phyloP scores from a whole-genome alignment of 2,113 vertebrate species.

The Lonchura striata region DNA sequence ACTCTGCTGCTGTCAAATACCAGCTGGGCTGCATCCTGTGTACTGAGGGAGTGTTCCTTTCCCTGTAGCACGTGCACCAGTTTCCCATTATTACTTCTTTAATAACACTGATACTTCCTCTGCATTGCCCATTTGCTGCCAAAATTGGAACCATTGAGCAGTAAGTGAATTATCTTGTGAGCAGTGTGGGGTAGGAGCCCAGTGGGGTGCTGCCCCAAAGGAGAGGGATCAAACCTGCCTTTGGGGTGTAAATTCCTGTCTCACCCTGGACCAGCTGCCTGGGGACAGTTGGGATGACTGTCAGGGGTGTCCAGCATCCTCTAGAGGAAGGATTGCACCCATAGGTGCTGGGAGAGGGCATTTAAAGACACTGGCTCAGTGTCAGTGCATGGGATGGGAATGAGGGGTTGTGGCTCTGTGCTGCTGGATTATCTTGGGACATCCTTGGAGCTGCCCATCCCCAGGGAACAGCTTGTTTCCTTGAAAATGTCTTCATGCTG shows the following conservation, averaged over 20 bases:
- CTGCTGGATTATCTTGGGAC: background rate
- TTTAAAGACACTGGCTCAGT: rapidly evolving
- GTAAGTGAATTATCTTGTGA: conserved; percentile 33
- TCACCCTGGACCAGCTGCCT: background rate
- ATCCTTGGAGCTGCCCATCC: background rate
- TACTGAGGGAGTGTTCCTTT: background rate
- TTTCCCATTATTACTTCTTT: conserved; percentile 65
- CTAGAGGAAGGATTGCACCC: background rate
- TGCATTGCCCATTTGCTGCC: conserved; percentile 57
- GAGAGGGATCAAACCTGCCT: background rate
- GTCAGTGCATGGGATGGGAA: background rate
- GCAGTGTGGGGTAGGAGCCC: background rate
- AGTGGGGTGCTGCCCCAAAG: background rate
- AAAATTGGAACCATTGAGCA: conserved; percentile 59
- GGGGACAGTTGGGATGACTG: background rate
- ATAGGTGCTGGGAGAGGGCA: background rate
- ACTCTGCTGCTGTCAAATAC: background rate
- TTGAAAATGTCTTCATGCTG: background rate
- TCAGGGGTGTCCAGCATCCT: background rate
- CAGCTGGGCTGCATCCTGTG: background rate
- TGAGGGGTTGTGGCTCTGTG: background rate
- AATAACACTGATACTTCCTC: conserved; percentile 37
- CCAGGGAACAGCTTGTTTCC: background rate
- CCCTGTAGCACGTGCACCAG: background rate
- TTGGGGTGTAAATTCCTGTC: background rate